Base-by-base conservation (phyloP, 2,888 invertebrate genomes). In the Apoda limacodes region DNA sequence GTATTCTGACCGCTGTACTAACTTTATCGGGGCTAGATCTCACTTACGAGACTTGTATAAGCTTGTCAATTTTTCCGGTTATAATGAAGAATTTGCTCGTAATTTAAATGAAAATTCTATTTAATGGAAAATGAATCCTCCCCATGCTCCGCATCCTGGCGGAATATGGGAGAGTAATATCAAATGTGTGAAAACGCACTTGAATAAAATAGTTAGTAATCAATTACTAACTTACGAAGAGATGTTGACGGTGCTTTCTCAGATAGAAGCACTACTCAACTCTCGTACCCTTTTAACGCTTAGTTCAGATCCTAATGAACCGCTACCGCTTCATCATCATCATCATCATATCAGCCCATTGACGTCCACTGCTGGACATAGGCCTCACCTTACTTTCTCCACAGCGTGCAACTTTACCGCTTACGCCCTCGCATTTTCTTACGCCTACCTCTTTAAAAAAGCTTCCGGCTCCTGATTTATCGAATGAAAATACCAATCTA, bases 1-100 rank as follows among this genome's bases (percentile, higher is more conserved):
- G 9, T 25, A 31, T 10, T 28, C 28, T 4, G 40, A 40, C 10
- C 20, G 15, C 10, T 37, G 35, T 2, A 37, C 35, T 2, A 37
- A 40, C 28, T 40, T 40, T 25, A 17, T 40, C 6, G 34, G 35
- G 7, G 38, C 35, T 2, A 30, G 12, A 23, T 15, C 21, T 14
- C 13, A 21, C 5, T 22, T 30, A 15, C 22, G 30, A 30, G 25
- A 13, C 25, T 10, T 25, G 25, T 10, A 25, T 9, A 6, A 13
- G n/a, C n/a, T n/a, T n/a, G n/a, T n/a, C n/a, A n/a, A n/a, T n/a
- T n/a, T n/a, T n/a, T n/a, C n/a, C n/a, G n/a, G n/a, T n/a, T n/a
- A n/a, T n/a, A n/a, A n/a, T n/a, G n/a, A n/a, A n/a, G n/a, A n/a
- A n/a, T 2, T 9, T 30, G 5, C 12, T 25, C 25, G 21, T 21